phyloP scores from a whole-genome alignment of 1,140 invertebrate species.

The Lasioglossum baleicum region DNA sequence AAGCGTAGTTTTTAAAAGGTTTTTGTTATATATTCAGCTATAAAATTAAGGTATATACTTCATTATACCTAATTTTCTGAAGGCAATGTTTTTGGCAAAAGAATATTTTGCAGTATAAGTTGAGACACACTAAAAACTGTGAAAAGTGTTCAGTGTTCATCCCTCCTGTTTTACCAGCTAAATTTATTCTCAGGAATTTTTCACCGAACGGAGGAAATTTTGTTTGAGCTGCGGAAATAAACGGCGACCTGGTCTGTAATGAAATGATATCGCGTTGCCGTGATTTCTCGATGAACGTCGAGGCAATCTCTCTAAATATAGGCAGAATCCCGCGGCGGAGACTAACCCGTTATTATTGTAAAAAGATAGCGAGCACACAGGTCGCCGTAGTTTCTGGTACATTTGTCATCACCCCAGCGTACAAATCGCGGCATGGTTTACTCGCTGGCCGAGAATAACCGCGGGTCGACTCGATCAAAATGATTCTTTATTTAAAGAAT shows the following conservation, averaged over 20 bases:
- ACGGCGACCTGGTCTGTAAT: not conserved
- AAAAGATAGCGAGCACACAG: conserved; percentile 3
- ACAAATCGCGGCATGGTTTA: conserved; percentile 18
- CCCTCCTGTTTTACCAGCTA: too few relatives aligned
- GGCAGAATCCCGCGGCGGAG: not conserved
- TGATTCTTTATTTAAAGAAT: conserved; percentile 21
- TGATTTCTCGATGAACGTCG: not conserved
- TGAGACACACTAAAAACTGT: too few relatives aligned
- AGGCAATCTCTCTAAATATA: conserved; percentile 27
- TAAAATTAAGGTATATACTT: too few relatives aligned
- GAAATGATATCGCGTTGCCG: not conserved
- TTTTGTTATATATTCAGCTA: too few relatives aligned
- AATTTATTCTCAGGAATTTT: too few relatives aligned
- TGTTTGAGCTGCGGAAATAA: not conserved
- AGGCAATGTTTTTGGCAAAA: too few relatives aligned
- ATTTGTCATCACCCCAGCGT: conserved; percentile 40
- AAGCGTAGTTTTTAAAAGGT: too few relatives aligned
- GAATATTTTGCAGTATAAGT: too few relatives aligned
- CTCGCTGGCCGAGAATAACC: conserved; percentile 17
- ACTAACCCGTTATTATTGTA: conserved; percentile 15
- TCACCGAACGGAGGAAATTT: too few relatives aligned
- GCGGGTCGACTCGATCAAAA: conserved; percentile 1
- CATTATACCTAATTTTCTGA: too few relatives aligned
- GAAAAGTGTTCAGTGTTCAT: too few relatives aligned
- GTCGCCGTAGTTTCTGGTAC: conserved; percentile 37